Evolutionary conservation across 2,113 vertebrate genomes (phyloP).

Genomic region (Trematomus loennbergii): DNA sequence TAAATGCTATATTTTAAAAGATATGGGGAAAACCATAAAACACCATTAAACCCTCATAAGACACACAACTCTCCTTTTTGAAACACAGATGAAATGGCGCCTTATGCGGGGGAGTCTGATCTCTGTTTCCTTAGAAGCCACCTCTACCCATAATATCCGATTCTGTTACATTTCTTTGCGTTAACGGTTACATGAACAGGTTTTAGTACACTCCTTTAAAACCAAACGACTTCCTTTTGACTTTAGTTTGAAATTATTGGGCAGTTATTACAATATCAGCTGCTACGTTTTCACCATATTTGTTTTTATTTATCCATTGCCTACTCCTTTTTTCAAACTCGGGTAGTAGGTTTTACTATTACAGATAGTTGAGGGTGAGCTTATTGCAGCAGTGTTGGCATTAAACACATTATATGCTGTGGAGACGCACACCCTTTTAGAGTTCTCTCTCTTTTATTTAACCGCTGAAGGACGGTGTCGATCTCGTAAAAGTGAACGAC

Average conservation of each 20-base stretch:
- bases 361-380: background rate
- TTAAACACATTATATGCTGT: constrained; percentile 3
- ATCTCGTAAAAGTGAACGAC: constrained; percentile 20
- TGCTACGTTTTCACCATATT: constrained; percentile 16
- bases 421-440: background rate
- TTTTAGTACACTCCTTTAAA: constrained; percentile 26
- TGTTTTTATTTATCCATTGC: constrained; percentile 1
- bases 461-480: constrained; percentile 12
- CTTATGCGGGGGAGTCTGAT: too few species aligned
- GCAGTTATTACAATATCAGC: constrained; percentile 56
- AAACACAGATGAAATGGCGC: background rate
- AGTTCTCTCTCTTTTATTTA: constrained; percentile 2
- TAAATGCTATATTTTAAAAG: constrained; percentile 21
- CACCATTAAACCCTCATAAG: background rate
- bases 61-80: background rate
- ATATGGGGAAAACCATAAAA: background rate
- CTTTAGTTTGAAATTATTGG: constrained; percentile 43
- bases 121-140: background rate
- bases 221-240: constrained; percentile 10
- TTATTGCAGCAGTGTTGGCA: constrained; percentile 6
- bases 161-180: background rate
- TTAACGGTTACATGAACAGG: background rate
- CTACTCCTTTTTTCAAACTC: background rate
- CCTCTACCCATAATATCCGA: background rate
- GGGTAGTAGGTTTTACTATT: constrained; percentile 5